Evolutionary conservation across 2,113 vertebrate species (phyloP), one percentile per base, ranked within the genome.

Genomic region (Anguilla rostrata): DNA sequence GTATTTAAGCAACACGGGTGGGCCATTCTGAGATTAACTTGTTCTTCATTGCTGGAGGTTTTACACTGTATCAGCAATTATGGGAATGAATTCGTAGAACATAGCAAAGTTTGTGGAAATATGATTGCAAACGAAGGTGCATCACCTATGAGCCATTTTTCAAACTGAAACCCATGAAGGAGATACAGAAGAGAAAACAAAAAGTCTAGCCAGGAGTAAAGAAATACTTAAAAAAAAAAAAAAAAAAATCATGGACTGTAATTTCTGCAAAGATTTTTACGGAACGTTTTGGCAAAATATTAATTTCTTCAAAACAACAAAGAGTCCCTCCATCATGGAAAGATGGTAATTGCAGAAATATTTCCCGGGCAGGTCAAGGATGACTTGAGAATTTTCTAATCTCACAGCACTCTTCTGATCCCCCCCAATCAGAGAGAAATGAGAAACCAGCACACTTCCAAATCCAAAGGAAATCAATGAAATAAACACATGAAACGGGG

Each of bases 401-500:
- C 53, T 86, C 39, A 63, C 78, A 16, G 53, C 56, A 78, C 53
- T 39, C 79, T 86, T 56, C 57, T 46, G 39, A 66, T 46, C 71
- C 18, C 49, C 39, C 22, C 49, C 85, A 49, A 79, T 81, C 79
- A 66, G 14, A 79, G 80, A 81, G 43, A 66, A 40, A 57, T 81
- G 57, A 60, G 79, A 81, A 81, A 22, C 79, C 43, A 39, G 6
- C 11, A 39, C 82, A 85, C 84, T 71, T 82, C 84, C 87, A 83
- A 83, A 86, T 83, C 83, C 79, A 88, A 81, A 85, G 84, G 78
- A 78, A 66, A 41, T 46, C 49, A 82, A 87, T 49, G 39, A 87
- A 87, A 79, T 85, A 87, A 87, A 82, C 78, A 71, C 83, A 85
- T 49, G 11, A 85, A 88, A 88, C 41, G 63, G 82, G 80, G 81